A percentile compares a stretch with the other conserved stretches of the same genome.
Conservation (phyloP, 2,113 vertebrate genomes). For the Phaethornis superciliosus region DNA sequence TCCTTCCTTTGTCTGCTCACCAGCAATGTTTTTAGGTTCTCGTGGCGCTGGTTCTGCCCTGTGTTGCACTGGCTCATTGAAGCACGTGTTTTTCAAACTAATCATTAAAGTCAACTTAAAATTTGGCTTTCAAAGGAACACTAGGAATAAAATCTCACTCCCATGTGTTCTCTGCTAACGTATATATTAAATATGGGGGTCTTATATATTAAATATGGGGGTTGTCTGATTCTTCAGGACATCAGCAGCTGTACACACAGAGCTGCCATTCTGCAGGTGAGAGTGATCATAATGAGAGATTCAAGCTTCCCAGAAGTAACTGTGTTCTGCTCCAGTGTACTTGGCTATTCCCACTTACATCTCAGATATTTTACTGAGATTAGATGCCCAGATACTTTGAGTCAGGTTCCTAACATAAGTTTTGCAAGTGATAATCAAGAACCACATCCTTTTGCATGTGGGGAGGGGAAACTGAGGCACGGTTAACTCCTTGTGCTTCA, state of each 20-base stretch:
- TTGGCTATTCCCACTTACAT: not conserved
- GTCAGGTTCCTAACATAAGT: not conserved
- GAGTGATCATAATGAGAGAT: fast-evolving
- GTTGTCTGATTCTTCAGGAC: not conserved
- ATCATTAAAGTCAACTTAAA: not conserved
- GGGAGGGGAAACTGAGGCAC: not conserved
- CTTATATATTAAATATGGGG: not conserved
- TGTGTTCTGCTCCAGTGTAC: not conserved
- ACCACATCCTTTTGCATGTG: not conserved
- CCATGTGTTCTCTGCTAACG: not conserved
- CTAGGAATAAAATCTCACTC: not conserved
- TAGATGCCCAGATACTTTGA: not conserved
- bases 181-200: not conserved
- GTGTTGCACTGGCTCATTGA: not conserved
- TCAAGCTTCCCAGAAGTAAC: not conserved
- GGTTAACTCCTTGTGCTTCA: not conserved
- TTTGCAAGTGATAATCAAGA: not conserved
- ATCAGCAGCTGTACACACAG: not conserved
- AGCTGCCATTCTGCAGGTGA: not conserved
- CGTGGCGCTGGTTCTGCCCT: not conserved
- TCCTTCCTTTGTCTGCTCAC: not conserved
- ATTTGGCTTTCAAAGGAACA: not conserved
- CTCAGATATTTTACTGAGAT: not conserved
- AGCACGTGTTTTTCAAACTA: not conserved
- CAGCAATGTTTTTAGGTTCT: not conserved